Evolutionary conservation across 2,113 vertebrate genomes (phyloP).

Genomic region (Epinephelus lanceolatus): DNA sequence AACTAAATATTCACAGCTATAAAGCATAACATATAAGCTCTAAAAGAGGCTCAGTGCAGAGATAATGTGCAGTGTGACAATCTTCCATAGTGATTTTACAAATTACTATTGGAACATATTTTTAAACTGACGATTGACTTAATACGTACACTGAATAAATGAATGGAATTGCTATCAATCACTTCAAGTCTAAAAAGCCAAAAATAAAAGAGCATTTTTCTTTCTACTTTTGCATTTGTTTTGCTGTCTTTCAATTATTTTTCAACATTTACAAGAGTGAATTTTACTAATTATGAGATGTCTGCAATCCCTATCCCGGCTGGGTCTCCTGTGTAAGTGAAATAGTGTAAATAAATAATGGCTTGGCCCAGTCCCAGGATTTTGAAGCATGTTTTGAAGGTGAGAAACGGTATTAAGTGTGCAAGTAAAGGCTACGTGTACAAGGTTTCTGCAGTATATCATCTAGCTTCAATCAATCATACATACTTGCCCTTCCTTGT

Average conservation of each 20-base stretch:
- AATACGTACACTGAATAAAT: no score
- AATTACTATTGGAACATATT: not conserved
- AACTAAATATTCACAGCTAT: not conserved
- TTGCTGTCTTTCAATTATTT: not conserved
- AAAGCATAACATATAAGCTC: not conserved
- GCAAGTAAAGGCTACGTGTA: not conserved
- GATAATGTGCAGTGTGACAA: not conserved
- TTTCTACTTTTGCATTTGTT: not conserved
- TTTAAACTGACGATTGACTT: not conserved
- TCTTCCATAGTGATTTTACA: not conserved
- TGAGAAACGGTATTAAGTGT: not conserved
- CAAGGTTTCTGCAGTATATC: not conserved
- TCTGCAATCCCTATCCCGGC: not conserved
- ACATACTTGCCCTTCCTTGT: constrained; percentile 5
- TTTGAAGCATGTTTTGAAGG: constrained; percentile 22
- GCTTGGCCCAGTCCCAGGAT: not conserved
- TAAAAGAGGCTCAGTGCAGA: not conserved
- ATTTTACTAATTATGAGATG: not conserved
- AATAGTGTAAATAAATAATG: constrained; percentile 9
- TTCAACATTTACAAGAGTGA: not conserved
- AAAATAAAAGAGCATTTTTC: not conserved
- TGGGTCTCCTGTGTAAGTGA: not conserved
- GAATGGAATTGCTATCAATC: not conserved
- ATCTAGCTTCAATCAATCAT: constrained; percentile 12
- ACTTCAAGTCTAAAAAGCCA: not conserved